Conservation (phyloP, 2,113 vertebrate genomes). For the Gasterosteus nipponicus region DNA sequence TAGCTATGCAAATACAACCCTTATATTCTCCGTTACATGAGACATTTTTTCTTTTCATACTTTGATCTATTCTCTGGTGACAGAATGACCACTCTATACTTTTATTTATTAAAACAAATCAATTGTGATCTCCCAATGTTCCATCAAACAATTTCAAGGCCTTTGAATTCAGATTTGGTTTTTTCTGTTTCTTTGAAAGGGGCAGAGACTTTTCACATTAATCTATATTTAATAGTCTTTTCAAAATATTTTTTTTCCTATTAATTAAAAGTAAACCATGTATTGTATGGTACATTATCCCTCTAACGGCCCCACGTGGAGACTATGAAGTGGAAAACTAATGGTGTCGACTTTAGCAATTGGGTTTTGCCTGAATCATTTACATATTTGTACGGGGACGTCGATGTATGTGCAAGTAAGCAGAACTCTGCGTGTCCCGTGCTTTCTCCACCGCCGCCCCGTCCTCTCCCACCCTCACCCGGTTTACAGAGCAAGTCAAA, state of each 20-base stretch:
- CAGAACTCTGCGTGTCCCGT: slow-evolving; percentile 86
- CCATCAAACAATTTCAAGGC: slow-evolving; percentile 66
- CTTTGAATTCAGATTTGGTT: slow-evolving; percentile 60
- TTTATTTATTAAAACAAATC: slow-evolving; percentile 47
- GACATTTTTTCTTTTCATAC: neutral
- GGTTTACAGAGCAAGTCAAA: slow-evolving; percentile 82
- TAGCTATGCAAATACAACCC: neutral
- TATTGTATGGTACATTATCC: slow-evolving; percentile 99
- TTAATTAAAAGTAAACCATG: slow-evolving; percentile 99
- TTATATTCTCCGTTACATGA: neutral
- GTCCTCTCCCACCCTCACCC: slow-evolving; percentile 40
- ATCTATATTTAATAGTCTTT: slow-evolving; percentile 98
- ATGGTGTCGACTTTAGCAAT: slow-evolving; percentile 99
- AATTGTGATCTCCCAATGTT: slow-evolving; percentile 58
- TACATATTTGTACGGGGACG: slow-evolving; percentile 94
- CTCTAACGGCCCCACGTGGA: slow-evolving; percentile 99
- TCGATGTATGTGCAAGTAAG: slow-evolving; percentile 95
- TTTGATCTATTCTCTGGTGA: slow-evolving; percentile 33
- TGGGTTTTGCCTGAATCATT: slow-evolving; percentile 94
- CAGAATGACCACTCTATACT: slow-evolving; percentile 7
- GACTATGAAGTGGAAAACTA: slow-evolving; percentile 99
- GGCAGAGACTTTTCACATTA: slow-evolving; percentile 87
- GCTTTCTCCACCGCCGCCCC: slow-evolving; percentile 71
- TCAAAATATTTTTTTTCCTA: slow-evolving; percentile 92
- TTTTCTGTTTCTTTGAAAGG: slow-evolving; percentile 71